These are phyloP conservation scores for Odontophorus gujanensis DNA, from an alignment of 2,113 vertebrate genomes.

Conservation along the genomic window DNA sequence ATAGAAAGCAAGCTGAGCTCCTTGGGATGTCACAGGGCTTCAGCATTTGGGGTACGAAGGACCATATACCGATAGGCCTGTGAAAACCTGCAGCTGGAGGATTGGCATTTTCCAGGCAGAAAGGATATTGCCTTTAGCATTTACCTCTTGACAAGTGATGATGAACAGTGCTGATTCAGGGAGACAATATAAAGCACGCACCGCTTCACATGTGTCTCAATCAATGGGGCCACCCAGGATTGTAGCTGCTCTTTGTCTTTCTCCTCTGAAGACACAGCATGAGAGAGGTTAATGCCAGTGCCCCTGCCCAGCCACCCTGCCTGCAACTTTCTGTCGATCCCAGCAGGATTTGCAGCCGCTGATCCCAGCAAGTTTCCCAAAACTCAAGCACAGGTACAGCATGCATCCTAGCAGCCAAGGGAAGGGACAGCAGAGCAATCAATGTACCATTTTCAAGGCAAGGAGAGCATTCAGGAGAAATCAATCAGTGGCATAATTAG, in stretches of 20 bases:
- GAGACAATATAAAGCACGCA: not conserved
- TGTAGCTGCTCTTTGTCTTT: not conserved
- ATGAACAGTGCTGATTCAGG: not conserved
- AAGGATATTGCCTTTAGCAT: not conserved
- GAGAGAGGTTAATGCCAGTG: not conserved
- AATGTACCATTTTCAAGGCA: not conserved
- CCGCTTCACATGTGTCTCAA: not conserved
- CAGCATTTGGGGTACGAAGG: not conserved
- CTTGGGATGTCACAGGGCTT: not conserved
- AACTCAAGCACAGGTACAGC: not conserved
- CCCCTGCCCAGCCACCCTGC: not conserved
- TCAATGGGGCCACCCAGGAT: conserved; percentile 6
- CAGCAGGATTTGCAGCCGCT: not conserved
- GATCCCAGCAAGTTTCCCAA: not conserved
- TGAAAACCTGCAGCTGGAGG: not conserved
- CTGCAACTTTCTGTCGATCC: not conserved
- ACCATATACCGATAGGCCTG: not conserved
- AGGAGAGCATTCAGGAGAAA: conserved; percentile 7
- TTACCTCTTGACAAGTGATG: conserved; percentile 3
- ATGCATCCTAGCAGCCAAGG: not conserved
- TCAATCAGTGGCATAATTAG: not conserved
- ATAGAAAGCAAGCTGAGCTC: not conserved
- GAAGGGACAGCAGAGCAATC: not conserved
- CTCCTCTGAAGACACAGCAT: not conserved
- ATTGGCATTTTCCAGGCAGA: not conserved